A percentile compares a stretch with the other conserved stretches of the same genome.
Conservation (phyloP, 1,140 invertebrate species). For the Ooceraea biroi region DNA sequence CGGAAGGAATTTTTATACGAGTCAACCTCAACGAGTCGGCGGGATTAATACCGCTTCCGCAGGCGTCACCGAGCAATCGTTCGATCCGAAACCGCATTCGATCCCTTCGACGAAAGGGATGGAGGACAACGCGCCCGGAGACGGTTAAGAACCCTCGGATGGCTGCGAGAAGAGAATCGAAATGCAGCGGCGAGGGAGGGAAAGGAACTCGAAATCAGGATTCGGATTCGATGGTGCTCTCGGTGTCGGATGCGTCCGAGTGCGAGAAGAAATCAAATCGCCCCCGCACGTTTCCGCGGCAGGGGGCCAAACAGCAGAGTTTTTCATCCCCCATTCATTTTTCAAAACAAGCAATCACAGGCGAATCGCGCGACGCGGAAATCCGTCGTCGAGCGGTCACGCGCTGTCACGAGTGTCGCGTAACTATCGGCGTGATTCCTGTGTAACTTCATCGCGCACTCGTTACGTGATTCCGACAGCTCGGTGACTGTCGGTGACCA, state of each 20-base stretch:
- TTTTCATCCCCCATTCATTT: too few relatives aligned
- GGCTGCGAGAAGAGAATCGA: conserved; percentile 10
- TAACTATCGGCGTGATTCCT: conserved; percentile 7
- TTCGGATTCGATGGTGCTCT: conserved; percentile 13
- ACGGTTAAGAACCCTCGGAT: conserved; percentile 26
- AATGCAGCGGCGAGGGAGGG: neutral
- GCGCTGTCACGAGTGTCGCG: neutral
- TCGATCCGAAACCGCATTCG: conserved; percentile 8
- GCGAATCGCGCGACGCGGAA: neutral
- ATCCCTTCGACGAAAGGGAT: conserved; percentile 15
- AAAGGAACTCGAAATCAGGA: neutral
- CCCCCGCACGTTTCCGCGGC: neutral
- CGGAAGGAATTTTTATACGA: neutral
- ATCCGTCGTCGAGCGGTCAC: neutral
- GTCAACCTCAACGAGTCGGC: neutral
- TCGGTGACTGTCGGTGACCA: too few relatives aligned
- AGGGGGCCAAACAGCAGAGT: neutral
- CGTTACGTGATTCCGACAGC: conserved; percentile 13
- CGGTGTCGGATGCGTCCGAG: neutral
- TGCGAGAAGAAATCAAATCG: conserved; percentile 28
- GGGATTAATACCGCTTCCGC: neutral
- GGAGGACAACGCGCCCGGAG: neutral
- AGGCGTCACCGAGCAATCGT: neutral
- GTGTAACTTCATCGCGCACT: conserved; percentile 25
- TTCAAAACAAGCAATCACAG: conserved; percentile 28